Evolutionary conservation across 2,888 invertebrate genomes (phyloP).

Genomic region (Neoascia interrupta): DNA sequence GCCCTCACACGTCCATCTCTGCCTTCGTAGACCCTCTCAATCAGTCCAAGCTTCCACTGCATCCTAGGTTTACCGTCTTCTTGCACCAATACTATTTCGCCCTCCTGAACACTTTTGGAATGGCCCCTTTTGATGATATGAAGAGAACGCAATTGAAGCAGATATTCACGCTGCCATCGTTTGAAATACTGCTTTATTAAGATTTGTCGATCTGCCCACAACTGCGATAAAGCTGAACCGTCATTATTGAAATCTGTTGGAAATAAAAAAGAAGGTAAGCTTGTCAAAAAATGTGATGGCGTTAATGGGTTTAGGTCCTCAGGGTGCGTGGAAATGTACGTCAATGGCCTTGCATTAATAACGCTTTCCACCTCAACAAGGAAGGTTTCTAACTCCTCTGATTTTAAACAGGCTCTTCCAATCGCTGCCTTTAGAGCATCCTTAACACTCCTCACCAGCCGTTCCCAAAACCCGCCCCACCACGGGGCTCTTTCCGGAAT

Average conservation of each 20-base stretch:
- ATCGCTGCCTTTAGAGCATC: background rate
- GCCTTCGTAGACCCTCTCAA: background rate
- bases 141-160: constrained; percentile 42
- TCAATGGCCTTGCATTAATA: constrained; percentile 49
- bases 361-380: constrained; percentile 46
- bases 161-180: constrained; percentile 43
- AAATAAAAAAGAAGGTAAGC: constrained; percentile 35
- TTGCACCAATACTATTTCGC: background rate
- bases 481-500: background rate
- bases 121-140: constrained; percentile 35
- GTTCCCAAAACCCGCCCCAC: constrained; percentile 10
- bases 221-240: constrained; percentile 2
- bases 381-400: constrained; percentile 36
- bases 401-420: constrained; percentile 35
- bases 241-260: constrained; percentile 29
- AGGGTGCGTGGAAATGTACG: constrained; percentile 47
- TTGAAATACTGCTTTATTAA: constrained; percentile 36
- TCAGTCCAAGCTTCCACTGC: background rate
- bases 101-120: background rate
- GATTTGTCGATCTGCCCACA: constrained; percentile 36
- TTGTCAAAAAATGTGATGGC: constrained; percentile 43
- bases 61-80: background rate
- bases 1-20: constrained; percentile 1
- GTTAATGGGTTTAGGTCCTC: constrained; percentile 41
- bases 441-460: constrained; percentile 11